Evolutionary conservation across 2,888 invertebrate species (phyloP).

Genomic region (Acrobasis consociella): DNA sequence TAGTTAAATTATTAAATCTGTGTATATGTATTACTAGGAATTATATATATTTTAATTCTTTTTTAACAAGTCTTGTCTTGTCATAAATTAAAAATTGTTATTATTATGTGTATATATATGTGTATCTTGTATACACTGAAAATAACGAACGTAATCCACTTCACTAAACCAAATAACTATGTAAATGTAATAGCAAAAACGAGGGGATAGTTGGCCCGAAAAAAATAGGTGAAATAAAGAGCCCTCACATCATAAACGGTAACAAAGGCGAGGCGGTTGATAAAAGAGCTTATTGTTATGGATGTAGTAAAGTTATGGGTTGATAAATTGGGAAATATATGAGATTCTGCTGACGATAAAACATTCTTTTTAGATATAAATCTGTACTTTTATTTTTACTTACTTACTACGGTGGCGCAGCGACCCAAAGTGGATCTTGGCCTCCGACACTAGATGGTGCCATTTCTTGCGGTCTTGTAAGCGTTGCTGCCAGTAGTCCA

Average conservation of each 20-base stretch:
- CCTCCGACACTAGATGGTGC: no score
- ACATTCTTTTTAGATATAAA: background rate
- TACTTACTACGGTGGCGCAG: no score
- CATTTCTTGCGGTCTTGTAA: no score
- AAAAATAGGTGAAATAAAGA: conserved; percentile 2
- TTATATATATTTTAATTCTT: background rate
- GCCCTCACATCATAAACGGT: conserved; percentile 9
- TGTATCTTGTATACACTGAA: background rate
- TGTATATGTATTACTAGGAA: no score
- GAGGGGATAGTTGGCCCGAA: background rate
- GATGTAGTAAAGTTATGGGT: conserved; percentile 10
- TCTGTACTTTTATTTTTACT: no score
- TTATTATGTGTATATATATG: no score
- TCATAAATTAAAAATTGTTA: no score
- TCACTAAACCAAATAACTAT: background rate
- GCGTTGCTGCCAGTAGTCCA: no score
- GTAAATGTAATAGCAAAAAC: background rate
- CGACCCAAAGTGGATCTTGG: no score
- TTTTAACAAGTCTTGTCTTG: no score
- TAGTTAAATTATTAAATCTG: no score
- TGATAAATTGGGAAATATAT: conserved; percentile 2
- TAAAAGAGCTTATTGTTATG: conserved; percentile 8
- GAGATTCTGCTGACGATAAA: background rate
- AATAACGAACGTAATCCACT: background rate
- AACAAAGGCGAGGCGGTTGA: conserved; percentile 9